Evolutionary conservation across 2,888 invertebrate species (phyloP).

Genomic region (Dasypolia templi): DNA sequence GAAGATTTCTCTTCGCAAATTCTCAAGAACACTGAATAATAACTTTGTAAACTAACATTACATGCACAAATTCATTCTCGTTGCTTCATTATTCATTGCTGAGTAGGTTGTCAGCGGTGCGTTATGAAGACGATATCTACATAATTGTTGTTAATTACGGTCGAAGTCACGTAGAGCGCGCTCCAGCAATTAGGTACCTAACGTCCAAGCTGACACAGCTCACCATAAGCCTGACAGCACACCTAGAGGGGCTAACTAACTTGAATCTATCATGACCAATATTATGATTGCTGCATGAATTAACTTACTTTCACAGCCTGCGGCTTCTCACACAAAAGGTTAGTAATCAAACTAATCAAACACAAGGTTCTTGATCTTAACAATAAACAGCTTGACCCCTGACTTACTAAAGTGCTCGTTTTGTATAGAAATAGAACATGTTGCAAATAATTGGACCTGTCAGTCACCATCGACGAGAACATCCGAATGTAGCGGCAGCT

Average conservation of each 20-base stretch:
- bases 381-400: constrained; percentile 68
- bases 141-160: constrained; percentile 63
- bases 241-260: constrained; percentile 57
- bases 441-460: constrained; percentile 64
- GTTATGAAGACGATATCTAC: constrained; percentile 61
- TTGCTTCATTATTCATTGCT: constrained; percentile 55
- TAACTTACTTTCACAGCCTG: constrained; percentile 71
- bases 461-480: constrained; percentile 48
- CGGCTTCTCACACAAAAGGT: constrained; percentile 67
- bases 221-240: constrained; percentile 39
- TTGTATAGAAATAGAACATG: constrained; percentile 48
- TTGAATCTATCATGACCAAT: constrained; percentile 55
- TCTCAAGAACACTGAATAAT: constrained; percentile 42
- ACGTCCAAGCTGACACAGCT: constrained; percentile 40
- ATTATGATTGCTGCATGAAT: constrained; percentile 62
- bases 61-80: constrained; percentile 55
- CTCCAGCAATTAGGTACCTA: constrained; percentile 58
- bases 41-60: constrained; percentile 54
- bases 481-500: constrained; percentile 24
- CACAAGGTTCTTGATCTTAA: constrained; percentile 71
- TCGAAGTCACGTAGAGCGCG: constrained; percentile 41
- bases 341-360: constrained; percentile 71
- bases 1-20: constrained; percentile 53
- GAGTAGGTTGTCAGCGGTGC: constrained; percentile 52
- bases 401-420: constrained; percentile 61